Evolutionary conservation across 2,888 invertebrate species (phyloP).

Genomic region (Cryptocephalus moraei): DNA sequence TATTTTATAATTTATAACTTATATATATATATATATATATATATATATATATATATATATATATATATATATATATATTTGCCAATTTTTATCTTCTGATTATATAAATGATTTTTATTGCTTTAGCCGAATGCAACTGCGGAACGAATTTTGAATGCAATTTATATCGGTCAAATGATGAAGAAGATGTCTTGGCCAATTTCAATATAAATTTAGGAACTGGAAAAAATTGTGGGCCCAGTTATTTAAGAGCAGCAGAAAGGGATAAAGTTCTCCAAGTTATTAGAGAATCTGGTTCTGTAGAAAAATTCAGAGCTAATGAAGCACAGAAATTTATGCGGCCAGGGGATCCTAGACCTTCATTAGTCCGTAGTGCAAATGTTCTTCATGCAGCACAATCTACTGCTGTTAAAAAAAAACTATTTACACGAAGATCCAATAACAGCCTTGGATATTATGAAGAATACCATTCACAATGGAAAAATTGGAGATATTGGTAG

Average conservation of each 20-base stretch:
- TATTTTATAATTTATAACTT: too few species aligned
- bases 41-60: too few species aligned
- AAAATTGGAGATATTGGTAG: too few species aligned
- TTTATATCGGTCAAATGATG: not conserved
- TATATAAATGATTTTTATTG: not conserved
- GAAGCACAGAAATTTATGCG: not conserved
- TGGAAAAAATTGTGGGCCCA: not conserved
- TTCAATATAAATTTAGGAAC: not conserved
- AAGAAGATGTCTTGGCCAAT: not conserved
- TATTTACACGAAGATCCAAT: too few species aligned
- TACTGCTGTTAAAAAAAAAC: not conserved
- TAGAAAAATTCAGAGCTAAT: not conserved
- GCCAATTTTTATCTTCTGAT: too few species aligned
- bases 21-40: too few species aligned
- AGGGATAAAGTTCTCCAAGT: not conserved
- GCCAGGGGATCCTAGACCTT: not conserved
- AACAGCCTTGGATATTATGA: too few species aligned
- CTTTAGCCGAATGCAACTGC: not conserved
- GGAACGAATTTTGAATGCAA: not conserved
- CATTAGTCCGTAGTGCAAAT: not conserved
- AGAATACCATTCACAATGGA: too few species aligned
- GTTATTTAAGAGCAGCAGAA: not conserved
- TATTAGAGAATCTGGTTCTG: not conserved
- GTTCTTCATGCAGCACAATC: too few species aligned
- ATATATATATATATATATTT: too few species aligned